Percentiles rank a stretch among this genome's conserved stretches.
Conservation (phyloP, 2,113 vertebrate genomes). For the Oreochromis spilurus region DNA sequence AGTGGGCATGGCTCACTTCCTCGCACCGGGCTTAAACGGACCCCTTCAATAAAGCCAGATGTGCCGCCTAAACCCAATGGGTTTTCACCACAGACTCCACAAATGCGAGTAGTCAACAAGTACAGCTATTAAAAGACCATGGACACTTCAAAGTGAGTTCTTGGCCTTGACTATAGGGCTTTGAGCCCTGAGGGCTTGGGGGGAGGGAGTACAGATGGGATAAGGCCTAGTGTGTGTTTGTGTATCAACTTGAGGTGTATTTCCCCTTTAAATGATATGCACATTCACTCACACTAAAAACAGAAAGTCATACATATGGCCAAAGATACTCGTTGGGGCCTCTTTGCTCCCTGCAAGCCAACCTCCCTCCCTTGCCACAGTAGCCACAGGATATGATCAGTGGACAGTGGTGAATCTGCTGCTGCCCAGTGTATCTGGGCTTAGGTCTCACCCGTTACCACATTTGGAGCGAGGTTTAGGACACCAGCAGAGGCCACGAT, state of each 20-base stretch:
- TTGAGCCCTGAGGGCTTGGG: slow-evolving; percentile 26
- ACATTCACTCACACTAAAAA: slow-evolving; percentile 59
- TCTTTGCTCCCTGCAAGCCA: slow-evolving; percentile 67
- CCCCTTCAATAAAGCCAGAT: slow-evolving; percentile 93
- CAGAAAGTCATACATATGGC: slow-evolving; percentile 76
- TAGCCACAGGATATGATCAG: slow-evolving; percentile 45
- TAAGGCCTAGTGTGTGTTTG: slow-evolving; percentile 53
- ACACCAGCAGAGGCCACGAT: slow-evolving; percentile 56
- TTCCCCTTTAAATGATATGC: slow-evolving; percentile 58
- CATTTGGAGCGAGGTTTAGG: slow-evolving; percentile 27
- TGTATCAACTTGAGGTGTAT: slow-evolving; percentile 50
- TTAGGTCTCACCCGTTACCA: slow-evolving; percentile 19
- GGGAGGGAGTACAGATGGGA: slow-evolving; percentile 16
- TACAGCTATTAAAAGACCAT: slow-evolving; percentile 85
- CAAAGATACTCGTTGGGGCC: slow-evolving; percentile 84
- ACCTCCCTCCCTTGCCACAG: slow-evolving; percentile 42
- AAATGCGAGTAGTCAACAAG: slow-evolving; percentile 93
- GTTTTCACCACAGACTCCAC: slow-evolving; percentile 87
- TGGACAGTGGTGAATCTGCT: slow-evolving; percentile 25
- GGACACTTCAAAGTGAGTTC: slow-evolving; percentile 61
- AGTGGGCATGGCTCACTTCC: slow-evolving; percentile 92
- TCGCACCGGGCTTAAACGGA: slow-evolving; percentile 92
- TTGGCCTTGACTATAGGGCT: slow-evolving; percentile 52
- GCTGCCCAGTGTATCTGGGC: slow-evolving; percentile 15
- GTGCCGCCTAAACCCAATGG: slow-evolving; percentile 95